Conservation (phyloP, 2,113 vertebrate species). For the Cinclus mexicanus region DNA sequence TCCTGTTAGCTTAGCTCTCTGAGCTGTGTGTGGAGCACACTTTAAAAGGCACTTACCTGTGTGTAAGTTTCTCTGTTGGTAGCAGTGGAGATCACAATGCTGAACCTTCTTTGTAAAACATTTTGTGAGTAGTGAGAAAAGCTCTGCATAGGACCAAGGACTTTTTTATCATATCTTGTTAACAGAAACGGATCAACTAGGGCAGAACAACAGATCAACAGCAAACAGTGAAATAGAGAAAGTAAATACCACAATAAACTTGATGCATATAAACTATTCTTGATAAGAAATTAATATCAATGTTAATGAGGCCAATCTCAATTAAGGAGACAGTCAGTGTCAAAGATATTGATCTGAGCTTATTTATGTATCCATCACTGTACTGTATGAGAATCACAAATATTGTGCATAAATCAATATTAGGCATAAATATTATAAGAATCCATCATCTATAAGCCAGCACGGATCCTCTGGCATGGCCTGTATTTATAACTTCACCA, state of each 20-base stretch:
- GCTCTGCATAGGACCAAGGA: background rate
- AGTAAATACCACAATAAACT: background rate
- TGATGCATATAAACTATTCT: background rate
- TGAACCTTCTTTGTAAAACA: background rate
- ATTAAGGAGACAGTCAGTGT: background rate
- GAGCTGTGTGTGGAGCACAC: background rate
- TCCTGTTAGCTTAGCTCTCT: background rate
- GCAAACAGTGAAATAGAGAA: background rate
- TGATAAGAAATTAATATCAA: background rate
- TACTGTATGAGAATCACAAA: background rate
- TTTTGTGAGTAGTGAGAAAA: background rate
- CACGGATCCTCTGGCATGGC: background rate
- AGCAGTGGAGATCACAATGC: background rate
- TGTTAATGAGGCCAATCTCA: background rate
- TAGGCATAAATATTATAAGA: background rate
- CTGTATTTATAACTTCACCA: background rate
- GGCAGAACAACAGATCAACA: background rate
- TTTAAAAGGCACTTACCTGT: conserved; percentile 1
- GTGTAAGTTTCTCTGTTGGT: background rate
- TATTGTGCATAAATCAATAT: background rate
- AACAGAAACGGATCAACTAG: background rate
- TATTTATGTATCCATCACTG: background rate
- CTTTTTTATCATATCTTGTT: background rate
- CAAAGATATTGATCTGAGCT: background rate
- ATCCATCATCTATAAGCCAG: background rate